A percentile compares a stretch with the other conserved stretches of the same genome.
These are phyloP conservation scores for Microtus ochrogaster DNA, from an alignment of 2,113 vertebrate species.

Conservation along the genomic window DNA sequence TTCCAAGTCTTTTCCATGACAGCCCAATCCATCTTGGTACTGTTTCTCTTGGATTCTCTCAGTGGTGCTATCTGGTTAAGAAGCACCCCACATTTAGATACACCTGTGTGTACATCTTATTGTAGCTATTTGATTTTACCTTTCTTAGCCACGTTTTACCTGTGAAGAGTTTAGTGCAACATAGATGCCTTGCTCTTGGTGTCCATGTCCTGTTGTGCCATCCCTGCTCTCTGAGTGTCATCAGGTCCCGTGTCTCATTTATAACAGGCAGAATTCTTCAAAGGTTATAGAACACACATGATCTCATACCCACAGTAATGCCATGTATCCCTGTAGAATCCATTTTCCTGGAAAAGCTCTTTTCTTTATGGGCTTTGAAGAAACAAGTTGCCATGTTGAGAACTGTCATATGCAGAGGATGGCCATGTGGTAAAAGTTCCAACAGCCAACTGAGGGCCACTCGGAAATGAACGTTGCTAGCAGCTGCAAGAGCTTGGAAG, in stretches of 20 bases:
- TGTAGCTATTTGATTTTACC: background rate
- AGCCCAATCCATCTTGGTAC: background rate
- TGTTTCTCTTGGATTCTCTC: background rate
- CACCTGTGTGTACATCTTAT: background rate
- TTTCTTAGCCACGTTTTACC: background rate
- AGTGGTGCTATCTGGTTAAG: background rate
- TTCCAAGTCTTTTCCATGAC: background rate
- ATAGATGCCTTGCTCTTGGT: background rate
- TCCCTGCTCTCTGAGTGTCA: background rate
- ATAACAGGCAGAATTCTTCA: background rate
- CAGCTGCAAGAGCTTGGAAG: background rate
- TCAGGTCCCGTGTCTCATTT: background rate
- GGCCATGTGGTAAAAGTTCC: background rate
- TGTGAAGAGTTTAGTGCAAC: background rate
- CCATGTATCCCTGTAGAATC: background rate
- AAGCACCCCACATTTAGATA: background rate
- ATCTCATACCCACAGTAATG: background rate
- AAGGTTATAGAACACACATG: background rate
- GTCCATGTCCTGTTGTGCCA: background rate
- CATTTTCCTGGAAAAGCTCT: conserved; percentile 1
- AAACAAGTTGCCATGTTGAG: background rate
- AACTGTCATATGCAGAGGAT: background rate
- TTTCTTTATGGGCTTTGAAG: background rate
- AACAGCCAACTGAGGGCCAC: background rate
- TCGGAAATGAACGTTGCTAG: background rate